Base-by-base conservation (phyloP, 2,888 invertebrate species). In the Drosophila prolongata region DNA sequence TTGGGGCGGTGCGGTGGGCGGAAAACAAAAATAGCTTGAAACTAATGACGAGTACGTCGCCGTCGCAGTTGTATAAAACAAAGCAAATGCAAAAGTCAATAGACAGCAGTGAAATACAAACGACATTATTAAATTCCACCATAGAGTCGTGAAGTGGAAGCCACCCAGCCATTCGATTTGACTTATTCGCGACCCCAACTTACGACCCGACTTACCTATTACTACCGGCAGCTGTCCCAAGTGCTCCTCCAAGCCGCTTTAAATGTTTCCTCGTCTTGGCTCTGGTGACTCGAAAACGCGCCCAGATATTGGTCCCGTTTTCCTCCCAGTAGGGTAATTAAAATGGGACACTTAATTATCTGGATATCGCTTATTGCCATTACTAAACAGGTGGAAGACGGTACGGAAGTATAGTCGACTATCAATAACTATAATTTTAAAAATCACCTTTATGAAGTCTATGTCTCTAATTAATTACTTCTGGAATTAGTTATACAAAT, bases 211-310 rank as follows among this genome's bases (percentile, higher is more conserved):
- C 14, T 54, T 40, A 66, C 47, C 52, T 42, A 34, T 24, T 14
- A 10, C 87, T 87, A 85, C 84, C 84, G 84, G 88, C 88, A 84
- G 86, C 86, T 87, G 84, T 87, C 88, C 69, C 66, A 69, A 74
- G 62, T 61, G 69, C 68, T 76, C 68, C 70, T 75, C 67, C 73
- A 70, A 76, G 50, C 75, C 30, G 16, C 49, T 27, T 30, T 61
- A 59, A 37, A 75, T 69, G 78, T 62, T 85, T 84, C 78, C 83
- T 82, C 55, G 61, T 74, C 60, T 64, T 60, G 49, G 70, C 62
- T 30, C 42, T 47, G 61, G 30, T 53, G 62, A 50, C 61, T 70
- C 52, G 52, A 56, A 40, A 60, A 24, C 34, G 13, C 24, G 37
- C 11, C 62, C 47, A 49, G 43, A 53, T 43, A 27, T 47, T 34